Evolutionary conservation across 92 coral and sea anemone genomes (phyloP).

Genomic region (Anthopleura xanthogrammica): DNA sequence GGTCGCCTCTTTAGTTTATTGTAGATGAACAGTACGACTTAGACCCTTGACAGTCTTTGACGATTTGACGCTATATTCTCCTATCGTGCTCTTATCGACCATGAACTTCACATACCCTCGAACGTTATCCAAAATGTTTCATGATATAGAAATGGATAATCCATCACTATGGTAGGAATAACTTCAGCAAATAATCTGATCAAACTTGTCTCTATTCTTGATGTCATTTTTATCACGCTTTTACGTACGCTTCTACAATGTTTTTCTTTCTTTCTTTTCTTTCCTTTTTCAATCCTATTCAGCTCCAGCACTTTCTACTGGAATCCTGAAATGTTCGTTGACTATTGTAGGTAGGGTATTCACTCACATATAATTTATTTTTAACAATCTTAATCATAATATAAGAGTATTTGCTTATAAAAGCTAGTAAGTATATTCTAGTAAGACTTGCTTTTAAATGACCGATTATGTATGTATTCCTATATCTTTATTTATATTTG

Average conservation of each 20-base stretch:
- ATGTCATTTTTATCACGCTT: background rate
- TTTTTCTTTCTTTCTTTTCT: background rate
- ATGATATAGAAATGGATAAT: background rate
- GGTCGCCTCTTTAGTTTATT: background rate
- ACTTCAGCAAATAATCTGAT: background rate
- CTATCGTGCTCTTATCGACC: background rate
- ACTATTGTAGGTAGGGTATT: constrained; percentile 27
- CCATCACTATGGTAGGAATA: background rate
- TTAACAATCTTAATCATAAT: too few species aligned
- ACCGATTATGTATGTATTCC: too few species aligned
- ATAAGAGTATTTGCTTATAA: too few species aligned
- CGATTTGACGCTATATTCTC: background rate
- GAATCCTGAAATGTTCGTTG: constrained; percentile 37
- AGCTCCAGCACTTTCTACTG: constrained; percentile 35
- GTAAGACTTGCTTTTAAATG: too few species aligned
- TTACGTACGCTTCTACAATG: background rate
- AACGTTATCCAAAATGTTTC: background rate
- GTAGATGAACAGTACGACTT: background rate
- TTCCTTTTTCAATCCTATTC: constrained; percentile 11
- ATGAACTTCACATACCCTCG: background rate
- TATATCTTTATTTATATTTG: too few species aligned
- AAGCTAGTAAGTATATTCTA: too few species aligned
- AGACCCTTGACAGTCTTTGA: background rate
- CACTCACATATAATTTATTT: too few species aligned
- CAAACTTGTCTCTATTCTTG: background rate